A percentile compares a stretch with the other conserved stretches of the same genome.
Evolutionary conservation across 23 tunicate genomes (phyloP).

Genomic region (Diplosoma virens): DNA sequence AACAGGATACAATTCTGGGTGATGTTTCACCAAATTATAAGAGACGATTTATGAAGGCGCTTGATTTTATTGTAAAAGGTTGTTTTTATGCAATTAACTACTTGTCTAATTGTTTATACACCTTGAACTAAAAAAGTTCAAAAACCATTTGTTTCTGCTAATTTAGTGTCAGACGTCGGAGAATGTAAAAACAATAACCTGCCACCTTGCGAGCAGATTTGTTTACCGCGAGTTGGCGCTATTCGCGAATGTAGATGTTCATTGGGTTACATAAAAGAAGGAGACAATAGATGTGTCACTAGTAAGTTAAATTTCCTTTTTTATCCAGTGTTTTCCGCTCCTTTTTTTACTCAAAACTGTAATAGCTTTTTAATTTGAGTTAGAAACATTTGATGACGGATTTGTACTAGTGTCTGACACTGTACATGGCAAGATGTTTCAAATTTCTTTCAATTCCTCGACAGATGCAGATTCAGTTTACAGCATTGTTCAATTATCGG

Average conservation of each 20-base stretch:
- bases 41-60: too few species aligned
- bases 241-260: conserved; percentile 46
- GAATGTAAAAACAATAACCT: neutral
- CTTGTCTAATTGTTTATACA: too few species aligned
- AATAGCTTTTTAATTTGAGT: too few species aligned
- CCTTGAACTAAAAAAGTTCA: too few species aligned
- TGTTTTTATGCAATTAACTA: too few species aligned
- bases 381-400: conserved; percentile 13
- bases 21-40: too few species aligned
- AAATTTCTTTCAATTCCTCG: conserved; percentile 27
- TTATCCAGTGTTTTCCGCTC: too few species aligned
- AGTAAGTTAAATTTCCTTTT: too few species aligned
- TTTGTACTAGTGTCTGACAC: conserved; percentile 61
- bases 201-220: conserved; percentile 66
- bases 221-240: conserved; percentile 47
- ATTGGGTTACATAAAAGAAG: conserved; percentile 26
- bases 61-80: too few species aligned
- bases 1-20: too few species aligned
- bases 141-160: too few species aligned
- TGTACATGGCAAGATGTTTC: conserved; percentile 81
- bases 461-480: neutral
- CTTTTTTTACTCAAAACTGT: too few species aligned
- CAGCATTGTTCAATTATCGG: neutral
- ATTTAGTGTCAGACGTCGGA: conserved; percentile 2
- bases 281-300: conserved; percentile 36